A percentile compares a stretch with the other conserved stretches of the same genome.
phyloP scores from a whole-genome alignment of 2,888 invertebrate species.

The Oxycera nigricornis region DNA sequence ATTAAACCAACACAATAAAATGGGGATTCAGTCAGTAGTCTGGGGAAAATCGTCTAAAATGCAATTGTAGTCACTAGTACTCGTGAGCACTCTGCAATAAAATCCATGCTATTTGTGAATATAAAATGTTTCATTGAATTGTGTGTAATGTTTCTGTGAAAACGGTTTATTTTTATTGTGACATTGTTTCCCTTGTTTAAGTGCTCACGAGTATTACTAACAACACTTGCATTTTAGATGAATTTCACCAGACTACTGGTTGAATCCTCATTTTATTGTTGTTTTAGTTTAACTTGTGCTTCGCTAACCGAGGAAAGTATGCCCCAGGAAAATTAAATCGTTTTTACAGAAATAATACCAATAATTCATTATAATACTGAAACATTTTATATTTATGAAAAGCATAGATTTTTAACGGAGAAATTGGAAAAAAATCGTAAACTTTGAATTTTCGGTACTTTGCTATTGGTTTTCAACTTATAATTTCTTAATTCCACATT shows the following conservation, averaged over 20 bases:
- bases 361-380: not conserved
- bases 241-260: too few relatives aligned
- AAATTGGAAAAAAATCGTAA: not conserved
- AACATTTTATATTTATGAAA: slow-evolving; percentile 29
- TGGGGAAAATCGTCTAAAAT: not conserved
- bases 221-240: too few relatives aligned
- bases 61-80: not conserved
- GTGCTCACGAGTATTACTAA: too few relatives aligned
- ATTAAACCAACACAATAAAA: slow-evolving; percentile 13
- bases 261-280: too few relatives aligned
- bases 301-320: too few relatives aligned
- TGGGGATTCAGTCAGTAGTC: not conserved
- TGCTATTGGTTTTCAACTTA: slow-evolving; percentile 35
- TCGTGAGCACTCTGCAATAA: not conserved
- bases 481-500: slow-evolving; percentile 21
- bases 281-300: too few relatives aligned
- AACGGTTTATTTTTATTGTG: too few relatives aligned
- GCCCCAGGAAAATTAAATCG: slow-evolving; percentile 15
- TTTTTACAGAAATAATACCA: slow-evolving; percentile 20
- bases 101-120: too few relatives aligned
- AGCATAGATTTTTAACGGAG: not conserved
- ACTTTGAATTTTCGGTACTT: slow-evolving; percentile 25
- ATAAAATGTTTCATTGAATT: too few relatives aligned
- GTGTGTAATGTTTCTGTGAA: too few relatives aligned
- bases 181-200: too few relatives aligned